These are phyloP conservation scores for Leptatherina wallacei DNA, from an alignment of 2,797 vertebrate species.

Conservation along the genomic window DNA sequence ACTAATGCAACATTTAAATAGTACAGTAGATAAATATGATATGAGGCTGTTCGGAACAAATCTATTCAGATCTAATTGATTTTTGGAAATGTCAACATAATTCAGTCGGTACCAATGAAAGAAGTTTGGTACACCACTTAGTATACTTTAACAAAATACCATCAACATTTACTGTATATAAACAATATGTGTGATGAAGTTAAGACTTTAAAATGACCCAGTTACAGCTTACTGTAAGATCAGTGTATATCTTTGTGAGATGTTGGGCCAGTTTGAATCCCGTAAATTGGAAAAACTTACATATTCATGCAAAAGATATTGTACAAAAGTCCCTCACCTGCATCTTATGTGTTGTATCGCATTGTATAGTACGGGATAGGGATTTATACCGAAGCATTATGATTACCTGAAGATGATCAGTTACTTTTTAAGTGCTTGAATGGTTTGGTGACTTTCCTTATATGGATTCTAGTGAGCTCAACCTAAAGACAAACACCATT, in stretches of 20 bases:
- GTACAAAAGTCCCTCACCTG: background rate
- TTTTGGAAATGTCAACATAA: no score
- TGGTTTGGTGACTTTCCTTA: slow-evolving; percentile 24
- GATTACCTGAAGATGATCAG: background rate
- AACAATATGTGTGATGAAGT: no score
- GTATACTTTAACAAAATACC: no score
- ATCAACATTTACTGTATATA: no score
- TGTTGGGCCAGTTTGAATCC: background rate
- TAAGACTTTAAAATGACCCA: background rate
- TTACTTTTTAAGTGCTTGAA: slow-evolving; percentile 6
- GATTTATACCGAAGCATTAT: background rate
- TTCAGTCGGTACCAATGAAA: no score
- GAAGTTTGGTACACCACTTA: no score
- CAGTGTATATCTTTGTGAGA: background rate
- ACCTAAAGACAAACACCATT: background rate
- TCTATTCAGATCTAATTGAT: no score
- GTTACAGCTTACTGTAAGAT: background rate
- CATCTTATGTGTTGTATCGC: background rate
- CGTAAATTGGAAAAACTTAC: background rate
- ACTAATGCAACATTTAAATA: no score
- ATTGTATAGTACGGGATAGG: background rate
- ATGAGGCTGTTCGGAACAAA: no score
- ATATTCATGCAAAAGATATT: background rate
- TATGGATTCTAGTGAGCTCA: slow-evolving; percentile 17
- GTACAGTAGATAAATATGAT: no score